Base-by-base conservation (phyloP, 2,797 vertebrate species). In the Trichosurus vulpecula region DNA sequence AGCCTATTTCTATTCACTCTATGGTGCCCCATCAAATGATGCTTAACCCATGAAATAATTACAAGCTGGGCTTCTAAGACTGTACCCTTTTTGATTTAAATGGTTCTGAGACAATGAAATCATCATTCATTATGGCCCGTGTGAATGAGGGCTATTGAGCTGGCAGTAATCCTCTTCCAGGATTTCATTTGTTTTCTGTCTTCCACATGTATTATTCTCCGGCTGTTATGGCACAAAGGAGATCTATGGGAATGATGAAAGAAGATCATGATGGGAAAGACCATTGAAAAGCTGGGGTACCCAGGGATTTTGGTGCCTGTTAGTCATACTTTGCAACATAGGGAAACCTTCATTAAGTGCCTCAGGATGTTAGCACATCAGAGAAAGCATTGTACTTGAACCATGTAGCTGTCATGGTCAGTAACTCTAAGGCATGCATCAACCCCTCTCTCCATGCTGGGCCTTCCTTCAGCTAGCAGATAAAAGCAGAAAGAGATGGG, bases 51-150 rank as follows among this genome's bases (percentile, higher is more conserved):
- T n/a, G 55, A 47, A 35, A 91, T 58, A 96, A 31, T 13, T 29
- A 56, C 66, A 94, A 41, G 56, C 94, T 94, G 54, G 14, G 89
- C 30, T 90, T 90, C 90, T 53, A 52, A 90, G 90, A 90, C 51
- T 90, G 3, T 5, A 53, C 93, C 53, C 81, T 95, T 74, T n/a
- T 19, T 92, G 16, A 90, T 61, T 89, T 91, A 87, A 56, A 29
- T 47, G 52, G 13, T 56, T 91, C 74, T 52, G 52, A 95, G 92
- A 93, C 13, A 90, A 35, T 54, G 90, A 91, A 56, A 51, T 58
- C 54, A 51, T 94, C 12, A 55, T 91, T 95, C 90, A 47, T 91
- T 54, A 25, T 47, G 35, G 51, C 47, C 57, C 87, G 54, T 56
- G 90, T 53, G 94, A 56, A 4, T 52, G 56, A 94, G 53, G 61